Conservation (phyloP, 2,888 invertebrate genomes). For the Andrena camellia region DNA sequence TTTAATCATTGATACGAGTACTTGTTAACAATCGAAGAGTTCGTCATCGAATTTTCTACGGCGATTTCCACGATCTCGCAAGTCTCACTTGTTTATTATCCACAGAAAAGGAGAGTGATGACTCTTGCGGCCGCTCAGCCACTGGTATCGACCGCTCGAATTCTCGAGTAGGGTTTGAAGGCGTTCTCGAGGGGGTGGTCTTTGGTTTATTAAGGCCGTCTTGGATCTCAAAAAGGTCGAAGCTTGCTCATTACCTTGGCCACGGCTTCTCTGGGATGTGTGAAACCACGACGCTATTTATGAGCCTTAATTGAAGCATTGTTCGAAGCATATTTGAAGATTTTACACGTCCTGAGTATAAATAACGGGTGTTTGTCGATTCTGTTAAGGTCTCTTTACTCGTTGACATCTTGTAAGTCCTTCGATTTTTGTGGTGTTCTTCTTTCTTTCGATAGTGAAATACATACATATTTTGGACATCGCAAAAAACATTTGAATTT, state of each 20-base stretch:
- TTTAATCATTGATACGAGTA: neutral
- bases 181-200: constrained; percentile 54
- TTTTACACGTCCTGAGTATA: neutral
- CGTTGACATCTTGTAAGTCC: neutral
- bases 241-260: constrained; percentile 63
- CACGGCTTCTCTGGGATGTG: constrained; percentile 36
- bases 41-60: neutral
- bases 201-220: constrained; percentile 66
- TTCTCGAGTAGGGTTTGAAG: constrained; percentile 52
- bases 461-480: no score
- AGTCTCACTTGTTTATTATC: constrained; percentile 33
- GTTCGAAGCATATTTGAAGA: constrained; percentile 22
- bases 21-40: neutral
- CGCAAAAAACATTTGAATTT: no score
- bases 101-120: constrained; percentile 19
- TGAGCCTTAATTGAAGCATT: constrained; percentile 57
- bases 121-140: constrained; percentile 36
- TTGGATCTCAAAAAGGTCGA: constrained; percentile 58
- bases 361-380: constrained; percentile 14
- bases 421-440: no score
- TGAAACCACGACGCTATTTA: constrained; percentile 42
- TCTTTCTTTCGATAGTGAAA: no score
- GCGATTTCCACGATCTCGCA: neutral
- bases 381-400: neutral
- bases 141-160: constrained; percentile 53